These are phyloP conservation scores for Actinia equina DNA, from an alignment of 64 coral and sea anemone genomes.

Conservation along the genomic window DNA sequence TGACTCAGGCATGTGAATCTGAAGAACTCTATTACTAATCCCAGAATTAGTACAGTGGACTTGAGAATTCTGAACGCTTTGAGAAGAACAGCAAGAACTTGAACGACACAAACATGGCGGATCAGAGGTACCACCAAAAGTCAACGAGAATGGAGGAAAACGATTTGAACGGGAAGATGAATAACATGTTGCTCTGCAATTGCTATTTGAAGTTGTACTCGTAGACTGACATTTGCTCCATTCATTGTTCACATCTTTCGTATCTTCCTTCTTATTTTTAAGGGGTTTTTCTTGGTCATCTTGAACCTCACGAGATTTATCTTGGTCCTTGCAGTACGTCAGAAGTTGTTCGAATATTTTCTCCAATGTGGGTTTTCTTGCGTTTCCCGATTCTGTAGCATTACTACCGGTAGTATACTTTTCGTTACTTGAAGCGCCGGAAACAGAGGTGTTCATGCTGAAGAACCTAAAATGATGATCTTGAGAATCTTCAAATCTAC, in stretches of 20 bases:
- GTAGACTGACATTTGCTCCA: background rate
- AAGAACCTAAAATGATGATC: background rate
- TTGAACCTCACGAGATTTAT: background rate
- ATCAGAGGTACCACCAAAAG: background rate
- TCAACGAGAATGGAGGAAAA: background rate
- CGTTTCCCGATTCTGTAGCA: background rate
- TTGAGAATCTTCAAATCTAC: background rate
- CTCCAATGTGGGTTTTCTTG: background rate
- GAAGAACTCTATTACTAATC: background rate
- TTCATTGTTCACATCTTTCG: background rate
- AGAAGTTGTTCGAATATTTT: background rate
- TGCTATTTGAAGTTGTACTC: background rate
- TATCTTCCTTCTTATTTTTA: background rate
- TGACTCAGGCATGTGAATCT: conserved; percentile 8
- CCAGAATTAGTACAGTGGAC: background rate
- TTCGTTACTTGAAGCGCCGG: background rate
- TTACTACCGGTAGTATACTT: background rate
- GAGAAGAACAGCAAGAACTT: background rate
- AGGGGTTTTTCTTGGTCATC: background rate
- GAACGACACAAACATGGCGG: background rate
- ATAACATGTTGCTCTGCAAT: background rate
- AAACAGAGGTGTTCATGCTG: background rate
- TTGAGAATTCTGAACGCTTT: background rate
- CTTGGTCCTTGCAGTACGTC: background rate
- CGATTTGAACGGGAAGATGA: background rate